Conservation (phyloP, 92 coral and sea anemone genomes). For the Zoanthus sociatus region DNA sequence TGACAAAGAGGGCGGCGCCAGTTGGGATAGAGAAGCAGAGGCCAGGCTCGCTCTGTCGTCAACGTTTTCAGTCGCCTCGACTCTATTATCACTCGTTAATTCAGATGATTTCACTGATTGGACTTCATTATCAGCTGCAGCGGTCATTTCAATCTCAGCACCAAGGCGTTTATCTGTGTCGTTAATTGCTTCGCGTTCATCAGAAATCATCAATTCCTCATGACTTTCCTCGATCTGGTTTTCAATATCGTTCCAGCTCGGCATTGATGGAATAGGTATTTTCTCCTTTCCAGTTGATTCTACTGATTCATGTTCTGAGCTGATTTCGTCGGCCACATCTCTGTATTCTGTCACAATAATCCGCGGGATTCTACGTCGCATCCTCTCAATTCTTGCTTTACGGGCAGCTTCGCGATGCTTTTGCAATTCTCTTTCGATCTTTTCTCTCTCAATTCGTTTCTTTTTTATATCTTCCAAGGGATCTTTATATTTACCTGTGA, state of each 20-base stretch:
- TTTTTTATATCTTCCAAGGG: constrained; percentile 69
- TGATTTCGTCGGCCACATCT: constrained; percentile 30
- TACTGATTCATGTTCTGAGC: constrained; percentile 16
- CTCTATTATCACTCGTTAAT: background rate
- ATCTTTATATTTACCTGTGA: constrained; percentile 72
- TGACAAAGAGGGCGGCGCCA: constrained; percentile 33
- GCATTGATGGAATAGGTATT: constrained; percentile 40
- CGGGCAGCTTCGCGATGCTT: constrained; percentile 63
- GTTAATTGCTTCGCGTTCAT: background rate
- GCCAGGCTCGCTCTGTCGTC: constrained; percentile 1
- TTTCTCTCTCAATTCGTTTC: constrained; percentile 74
- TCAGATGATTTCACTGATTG: background rate
- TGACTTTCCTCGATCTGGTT: background rate
- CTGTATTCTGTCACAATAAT: constrained; percentile 76
- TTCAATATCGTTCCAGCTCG: constrained; percentile 44
- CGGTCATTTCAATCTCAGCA: background rate
- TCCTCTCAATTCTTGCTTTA: constrained; percentile 57
- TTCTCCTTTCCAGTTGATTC: constrained; percentile 38
- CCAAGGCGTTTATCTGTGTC: background rate
- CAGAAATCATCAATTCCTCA: background rate
- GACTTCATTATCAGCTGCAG: background rate
- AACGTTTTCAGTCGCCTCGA: background rate
- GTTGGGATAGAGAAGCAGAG: constrained; percentile 19
- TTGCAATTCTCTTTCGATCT: constrained; percentile 58
- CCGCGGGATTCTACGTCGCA: constrained; percentile 67